Evolutionary conservation across 2,113 vertebrate species (phyloP).

Genomic region (Sapayoa aenigma): DNA sequence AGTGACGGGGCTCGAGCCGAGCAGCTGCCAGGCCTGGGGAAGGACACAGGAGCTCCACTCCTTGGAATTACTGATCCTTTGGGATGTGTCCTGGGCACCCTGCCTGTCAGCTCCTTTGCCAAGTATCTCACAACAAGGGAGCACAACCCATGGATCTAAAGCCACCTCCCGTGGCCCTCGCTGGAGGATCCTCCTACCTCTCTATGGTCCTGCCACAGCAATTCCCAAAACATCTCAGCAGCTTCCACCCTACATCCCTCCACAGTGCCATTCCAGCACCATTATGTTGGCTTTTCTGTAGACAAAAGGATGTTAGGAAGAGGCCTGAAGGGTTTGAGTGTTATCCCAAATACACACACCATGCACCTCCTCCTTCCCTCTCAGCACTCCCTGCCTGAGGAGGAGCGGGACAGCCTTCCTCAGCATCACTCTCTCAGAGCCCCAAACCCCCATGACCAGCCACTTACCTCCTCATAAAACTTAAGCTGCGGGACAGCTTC

Average conservation of each 20-base stretch:
- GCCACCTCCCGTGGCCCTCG: fast-evolving
- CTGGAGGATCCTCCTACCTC: background rate
- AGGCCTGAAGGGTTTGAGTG: background rate
- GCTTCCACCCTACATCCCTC: background rate
- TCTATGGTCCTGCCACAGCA: background rate
- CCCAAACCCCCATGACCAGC: background rate
- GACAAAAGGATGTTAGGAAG: background rate
- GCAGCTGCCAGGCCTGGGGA: too few relatives aligned
- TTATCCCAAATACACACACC: background rate
- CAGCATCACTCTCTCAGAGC: background rate
- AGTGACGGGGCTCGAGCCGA: too few relatives aligned
- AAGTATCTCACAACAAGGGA: fast-evolving
- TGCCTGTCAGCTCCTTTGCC: fast-evolving
- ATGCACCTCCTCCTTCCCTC: background rate
- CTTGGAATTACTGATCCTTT: fast-evolving
- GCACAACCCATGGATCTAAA: fast-evolving
- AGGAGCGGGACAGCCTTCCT: fast-evolving
- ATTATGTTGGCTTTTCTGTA: background rate
- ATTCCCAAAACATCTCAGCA: background rate
- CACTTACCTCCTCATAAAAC: constrained; percentile 94
- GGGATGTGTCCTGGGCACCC: fast-evolving
- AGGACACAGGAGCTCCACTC: background rate
- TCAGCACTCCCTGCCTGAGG: fast-evolving
- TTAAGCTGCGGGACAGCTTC: constrained; percentile 96
- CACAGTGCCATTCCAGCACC: background rate